A percentile compares a stretch with the other conserved stretches of the same genome.
phyloP scores from a whole-genome alignment of 92 coral and sea anemone species.

The Porites cylindrica region DNA sequence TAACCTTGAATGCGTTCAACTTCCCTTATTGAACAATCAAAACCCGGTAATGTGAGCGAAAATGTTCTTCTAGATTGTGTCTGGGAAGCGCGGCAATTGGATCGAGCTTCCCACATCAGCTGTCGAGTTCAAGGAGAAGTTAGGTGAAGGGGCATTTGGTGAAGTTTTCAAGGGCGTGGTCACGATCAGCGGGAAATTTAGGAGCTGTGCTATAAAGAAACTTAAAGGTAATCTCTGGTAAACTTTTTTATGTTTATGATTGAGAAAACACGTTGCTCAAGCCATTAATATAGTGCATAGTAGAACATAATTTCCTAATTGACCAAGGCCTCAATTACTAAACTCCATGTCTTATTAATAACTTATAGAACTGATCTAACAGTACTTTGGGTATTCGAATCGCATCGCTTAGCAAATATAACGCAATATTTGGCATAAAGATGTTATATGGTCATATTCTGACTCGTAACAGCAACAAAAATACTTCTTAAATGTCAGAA shows the following conservation, averaged over 20 bases:
- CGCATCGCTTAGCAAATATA: background rate
- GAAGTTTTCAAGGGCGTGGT: constrained; percentile 15
- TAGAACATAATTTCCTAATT: too few relatives aligned
- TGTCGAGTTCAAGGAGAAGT: background rate
- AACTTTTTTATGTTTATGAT: background rate
- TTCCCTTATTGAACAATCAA: background rate
- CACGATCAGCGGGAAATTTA: background rate
- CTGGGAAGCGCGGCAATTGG: constrained; percentile 21
- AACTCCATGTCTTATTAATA: background rate
- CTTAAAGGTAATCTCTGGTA: background rate
- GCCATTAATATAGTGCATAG: background rate
- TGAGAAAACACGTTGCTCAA: background rate
- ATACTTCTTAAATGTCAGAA: background rate
- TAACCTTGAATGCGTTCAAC: background rate
- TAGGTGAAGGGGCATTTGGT: too few relatives aligned
- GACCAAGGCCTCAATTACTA: too few relatives aligned
- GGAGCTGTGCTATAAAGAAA: constrained; percentile 1
- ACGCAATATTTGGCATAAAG: too few relatives aligned
- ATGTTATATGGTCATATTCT: too few relatives aligned
- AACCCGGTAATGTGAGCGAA: too few relatives aligned
- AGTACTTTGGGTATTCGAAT: too few relatives aligned
- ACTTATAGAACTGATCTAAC: background rate
- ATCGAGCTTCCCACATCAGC: background rate
- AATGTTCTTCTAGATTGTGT: background rate
- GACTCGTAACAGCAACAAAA: too few relatives aligned